Evolutionary conservation across 2,113 vertebrate species (phyloP), one percentile per base, ranked within the genome.

Genomic region (Atractosteus spatula): DNA sequence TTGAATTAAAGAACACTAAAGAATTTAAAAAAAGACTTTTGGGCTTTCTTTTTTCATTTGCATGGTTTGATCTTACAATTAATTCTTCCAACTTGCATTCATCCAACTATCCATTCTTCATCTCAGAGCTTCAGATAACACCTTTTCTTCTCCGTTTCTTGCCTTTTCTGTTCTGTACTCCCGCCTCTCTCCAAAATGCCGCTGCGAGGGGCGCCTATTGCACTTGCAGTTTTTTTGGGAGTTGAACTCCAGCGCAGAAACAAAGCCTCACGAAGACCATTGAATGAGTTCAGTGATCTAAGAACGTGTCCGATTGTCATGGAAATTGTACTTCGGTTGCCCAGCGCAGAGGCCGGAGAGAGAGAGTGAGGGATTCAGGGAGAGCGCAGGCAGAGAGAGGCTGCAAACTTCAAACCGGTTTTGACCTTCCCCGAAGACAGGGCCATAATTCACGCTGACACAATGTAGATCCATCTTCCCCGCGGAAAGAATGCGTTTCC

Each of bases 251-350:
- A 12, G 44, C 41, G 17, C 17, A 65, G 65, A 42, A 69, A 66
- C 59, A 54, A 16, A 71, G 51, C 69, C 65, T 17, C 55, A 65
- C 71, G 72, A 71, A 77, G 71, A 47, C 77, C 70, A 71, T 76
- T 83, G 80, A 85, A 83, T 79, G 73, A 75, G 75, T 45, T 65
- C 84, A 79, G 8, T 83, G 79, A 78, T 79, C 62, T 82, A 76
- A 78, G 77, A 85, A 77, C 17, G 55, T 71, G n/a, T 8, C 45
- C 79, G 80, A 83, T 88, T 89, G 78, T 89, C 77, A 83, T 88
- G 87, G 79, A 89, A 84, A 90, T 85, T 55, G 41, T 47, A 79
- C 78, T 45, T 42, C 69, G 14, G 17, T 66, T 41, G 62, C 29
- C 71, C 55, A 51, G 47, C 17, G 17, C 45, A 55, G 10, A 51